Evolutionary conservation across 2,797 vertebrate genomes (phyloP), one percentile per base, ranked within the genome.

Genomic region (Cryptoprocta ferox): DNA sequence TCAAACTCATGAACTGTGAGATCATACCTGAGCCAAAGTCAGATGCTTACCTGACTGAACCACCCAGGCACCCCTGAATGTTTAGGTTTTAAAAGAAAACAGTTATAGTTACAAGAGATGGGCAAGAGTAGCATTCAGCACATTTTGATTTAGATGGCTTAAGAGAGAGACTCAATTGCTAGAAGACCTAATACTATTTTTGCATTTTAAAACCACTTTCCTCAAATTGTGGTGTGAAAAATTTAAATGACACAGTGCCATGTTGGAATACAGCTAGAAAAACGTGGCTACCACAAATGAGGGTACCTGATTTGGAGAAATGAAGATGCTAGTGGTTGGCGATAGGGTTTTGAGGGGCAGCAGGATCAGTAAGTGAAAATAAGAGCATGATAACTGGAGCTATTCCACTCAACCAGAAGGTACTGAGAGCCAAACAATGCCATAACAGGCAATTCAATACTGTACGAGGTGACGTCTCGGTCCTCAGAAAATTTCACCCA

Each of bases 381-480:
- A 15, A 26, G 3, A 45, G 73, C 18, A 26, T 73, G 28, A 35
- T 14, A 2, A 56, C 1, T 26, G 30, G 35, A 61, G 78, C 24
- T 11, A 2, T 9, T 50, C 39, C 30, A 18, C 39, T n/a, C n/a
- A 24, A 45, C 42, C 11, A 14, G 50, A 18, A 73, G 26, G 30
- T 19, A 35, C 66, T 5, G 16, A 56, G 71, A 61, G 7, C 32
- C 63, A 48, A 48, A 39, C 37, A 45, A 32, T 0, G 15, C 39
- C 3, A 0, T 0, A 1, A 15, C n/a, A 65, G 19, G 70, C 0
- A 3, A 56, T 2, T 5, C 12, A 14, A 39, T 28, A 9, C 15
- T 13, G n/a, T 59, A 50, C 4, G 48, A 79, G 48, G 48, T 1
- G 11, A 85, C 3, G 83, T 30, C 32, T 84, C 30, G 35, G 68